These are phyloP conservation scores for Meriones psammophilus DNA, from an alignment of 2,797 vertebrate genomes.

Conservation along the genomic window DNA sequence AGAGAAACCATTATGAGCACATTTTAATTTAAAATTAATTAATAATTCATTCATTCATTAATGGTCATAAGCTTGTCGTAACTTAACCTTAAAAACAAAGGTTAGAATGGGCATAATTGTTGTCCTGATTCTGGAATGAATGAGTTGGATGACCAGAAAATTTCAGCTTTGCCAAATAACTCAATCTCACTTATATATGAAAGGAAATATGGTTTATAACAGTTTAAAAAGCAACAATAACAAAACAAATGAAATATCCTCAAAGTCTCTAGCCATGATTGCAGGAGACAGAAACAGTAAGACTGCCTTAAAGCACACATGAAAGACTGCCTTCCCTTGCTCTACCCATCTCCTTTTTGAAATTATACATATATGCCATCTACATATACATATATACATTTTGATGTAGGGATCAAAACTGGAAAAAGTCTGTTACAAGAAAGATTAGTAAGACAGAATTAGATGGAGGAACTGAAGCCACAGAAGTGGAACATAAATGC, in stretches of 20 bases:
- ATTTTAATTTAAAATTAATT: constrained; percentile 10
- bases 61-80: constrained; percentile 24
- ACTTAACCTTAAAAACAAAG: neutral
- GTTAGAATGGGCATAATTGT: neutral
- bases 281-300: neutral
- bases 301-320: neutral
- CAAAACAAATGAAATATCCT: neutral
- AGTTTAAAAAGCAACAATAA: neutral
- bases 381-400: neutral
- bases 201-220: neutral
- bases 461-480: neutral
- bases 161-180: neutral
- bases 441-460: neutral
- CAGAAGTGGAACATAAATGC: neutral
- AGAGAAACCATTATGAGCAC: constrained; percentile 55
- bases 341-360: too few species aligned
- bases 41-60: constrained; percentile 56
- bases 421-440: neutral
- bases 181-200: neutral
- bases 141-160: neutral
- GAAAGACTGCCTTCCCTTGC: neutral
- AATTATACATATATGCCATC: neutral
- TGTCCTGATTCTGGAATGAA: neutral
- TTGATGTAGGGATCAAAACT: neutral
- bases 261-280: neutral